Evolutionary conservation across 2,888 invertebrate species (phyloP).

Genomic region (Dolomedes plantarius): DNA sequence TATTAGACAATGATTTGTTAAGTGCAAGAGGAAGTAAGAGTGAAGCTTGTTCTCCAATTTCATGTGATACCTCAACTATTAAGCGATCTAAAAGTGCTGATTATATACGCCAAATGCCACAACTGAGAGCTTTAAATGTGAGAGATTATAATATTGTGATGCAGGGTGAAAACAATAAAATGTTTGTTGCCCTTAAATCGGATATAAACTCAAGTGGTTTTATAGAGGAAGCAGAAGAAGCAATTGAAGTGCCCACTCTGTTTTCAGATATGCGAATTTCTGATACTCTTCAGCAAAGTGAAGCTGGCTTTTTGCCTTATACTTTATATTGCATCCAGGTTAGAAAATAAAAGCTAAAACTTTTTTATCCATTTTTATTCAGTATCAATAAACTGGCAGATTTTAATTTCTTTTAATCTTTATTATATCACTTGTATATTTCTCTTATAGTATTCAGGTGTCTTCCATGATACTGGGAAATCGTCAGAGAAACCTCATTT

Average conservation of each 20-base stretch:
- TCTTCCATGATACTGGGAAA: constrained; percentile 57
- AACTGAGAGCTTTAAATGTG: constrained; percentile 54
- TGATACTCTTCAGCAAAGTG: constrained; percentile 75
- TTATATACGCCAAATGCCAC: constrained; percentile 58
- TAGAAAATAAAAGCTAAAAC: no score
- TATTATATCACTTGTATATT: no score
- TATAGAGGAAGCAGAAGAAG: constrained; percentile 69
- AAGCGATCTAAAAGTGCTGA: constrained; percentile 67
- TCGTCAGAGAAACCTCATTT: constrained; percentile 73
- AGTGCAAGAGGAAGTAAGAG: not conserved
- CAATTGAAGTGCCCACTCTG: constrained; percentile 53
- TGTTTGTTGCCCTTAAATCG: constrained; percentile 39
- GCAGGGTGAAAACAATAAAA: constrained; percentile 55
- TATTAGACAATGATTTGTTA: constrained; percentile 33
- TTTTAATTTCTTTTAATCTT: not conserved
- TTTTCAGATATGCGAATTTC: constrained; percentile 74
- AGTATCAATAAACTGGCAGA: not conserved
- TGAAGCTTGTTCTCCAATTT: constrained; percentile 7
- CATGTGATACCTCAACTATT: constrained; percentile 38
- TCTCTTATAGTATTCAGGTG: constrained; percentile 43
- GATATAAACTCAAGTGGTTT: constrained; percentile 29
- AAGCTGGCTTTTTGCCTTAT: constrained; percentile 75
- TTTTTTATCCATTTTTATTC: not conserved
- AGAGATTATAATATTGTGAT: constrained; percentile 52
- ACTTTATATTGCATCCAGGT: constrained; percentile 76